Base-by-base conservation (phyloP, 2,888 invertebrate species). In the Coenonympha arcania region DNA sequence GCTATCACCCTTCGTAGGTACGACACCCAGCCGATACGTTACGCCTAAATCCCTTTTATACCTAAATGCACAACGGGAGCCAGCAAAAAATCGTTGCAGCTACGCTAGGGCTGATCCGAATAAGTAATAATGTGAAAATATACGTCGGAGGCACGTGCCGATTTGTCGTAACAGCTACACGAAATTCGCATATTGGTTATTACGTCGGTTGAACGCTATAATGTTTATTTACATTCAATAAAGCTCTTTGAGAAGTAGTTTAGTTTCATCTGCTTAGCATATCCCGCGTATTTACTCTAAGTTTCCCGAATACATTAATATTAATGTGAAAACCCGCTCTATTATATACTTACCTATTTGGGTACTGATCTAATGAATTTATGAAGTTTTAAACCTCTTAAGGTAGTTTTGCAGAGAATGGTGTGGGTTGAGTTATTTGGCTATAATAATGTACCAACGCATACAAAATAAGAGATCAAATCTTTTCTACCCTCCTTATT, bases 81-180 rank as follows among this genome's bases (percentile, higher is more conserved):
- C 67, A 64, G 71, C 69, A 76, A 79, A 79, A 78, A 78, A 74
- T 62, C 57, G 68, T 68, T 69, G 66, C 64, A 62, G 62, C 61
- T 67, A 63, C 69, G 62, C 68, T 69, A 67, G 78, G 76, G 76
- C 67, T 66, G 60, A 55, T 57, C 61, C 57, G 54, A 62, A 63
- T 62, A 68, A 67, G 75, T 72, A 79, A 79, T 84, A 85, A 84
- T 81, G 78, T 73, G 81, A 79, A 81, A 82, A 84, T 85, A 83
- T 84, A 85, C 84, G 82, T 69, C 76, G 55, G 50, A 62, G 79
- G 71, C 85, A 85, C 85, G 85, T 84, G 85, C 83, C 79, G 79
- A 78, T 76, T 73, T 70, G 66, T 66, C 62, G 63, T 76, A 81
- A 79, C 77, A 75, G 71, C 65, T 65, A 82, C 79, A 81, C 72